Conservation (phyloP, 1,140 invertebrate genomes). For the Luehdorfia chinensis region DNA sequence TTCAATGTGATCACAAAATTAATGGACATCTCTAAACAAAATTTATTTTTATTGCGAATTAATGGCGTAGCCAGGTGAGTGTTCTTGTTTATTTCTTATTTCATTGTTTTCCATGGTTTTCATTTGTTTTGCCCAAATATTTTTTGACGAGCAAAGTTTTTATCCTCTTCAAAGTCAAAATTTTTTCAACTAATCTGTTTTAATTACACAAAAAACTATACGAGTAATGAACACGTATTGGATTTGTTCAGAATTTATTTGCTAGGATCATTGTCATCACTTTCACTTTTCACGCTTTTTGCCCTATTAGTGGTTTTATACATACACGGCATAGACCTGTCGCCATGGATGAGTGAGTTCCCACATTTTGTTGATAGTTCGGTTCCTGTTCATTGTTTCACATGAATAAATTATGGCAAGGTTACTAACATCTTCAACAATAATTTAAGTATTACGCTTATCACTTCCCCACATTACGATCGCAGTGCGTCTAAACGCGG, state of each 20-base stretch:
- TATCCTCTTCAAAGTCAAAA: conserved; percentile 68
- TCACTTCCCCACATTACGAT: conserved; percentile 36
- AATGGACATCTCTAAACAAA: conserved; percentile 33
- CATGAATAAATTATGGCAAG: conserved; percentile 63
- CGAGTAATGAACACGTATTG: conserved; percentile 76
- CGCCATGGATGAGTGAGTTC: conserved; percentile 72
- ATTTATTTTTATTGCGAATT: conserved; percentile 77
- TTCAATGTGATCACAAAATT: no score
- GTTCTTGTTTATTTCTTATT: conserved; percentile 75
- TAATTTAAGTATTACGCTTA: conserved; percentile 51
- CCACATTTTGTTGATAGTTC: conserved; percentile 44
- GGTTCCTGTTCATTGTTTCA: conserved; percentile 51
- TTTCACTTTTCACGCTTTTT: conserved; percentile 72
- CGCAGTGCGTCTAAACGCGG: no score
- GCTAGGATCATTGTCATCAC: conserved; percentile 74
- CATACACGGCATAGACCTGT: conserved; percentile 47
- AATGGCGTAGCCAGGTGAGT: conserved; percentile 76
- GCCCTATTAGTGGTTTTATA: conserved; percentile 59
- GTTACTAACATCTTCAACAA: conserved; percentile 53
- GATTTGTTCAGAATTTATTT: conserved; percentile 74
- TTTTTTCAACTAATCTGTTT: conserved; percentile 63
- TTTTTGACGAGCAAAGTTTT: conserved; percentile 69
- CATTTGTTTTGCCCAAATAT: conserved; percentile 73
- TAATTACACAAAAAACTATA: conserved; percentile 65
- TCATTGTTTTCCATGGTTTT: conserved; percentile 69